phyloP scores from a whole-genome alignment of 2,888 invertebrate species.

The Helleia helle region DNA sequence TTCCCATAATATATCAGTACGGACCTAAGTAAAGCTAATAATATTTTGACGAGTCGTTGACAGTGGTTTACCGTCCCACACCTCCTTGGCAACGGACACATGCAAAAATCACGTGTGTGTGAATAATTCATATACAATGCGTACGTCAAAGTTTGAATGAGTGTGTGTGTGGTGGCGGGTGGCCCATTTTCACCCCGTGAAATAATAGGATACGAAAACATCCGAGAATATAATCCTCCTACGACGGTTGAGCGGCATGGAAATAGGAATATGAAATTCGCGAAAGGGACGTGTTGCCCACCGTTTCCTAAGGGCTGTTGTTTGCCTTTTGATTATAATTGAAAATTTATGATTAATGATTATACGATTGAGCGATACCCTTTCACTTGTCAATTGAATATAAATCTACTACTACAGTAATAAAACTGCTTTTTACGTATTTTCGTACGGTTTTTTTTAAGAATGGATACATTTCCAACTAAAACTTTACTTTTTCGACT shows the following conservation, averaged over 20 bases:
- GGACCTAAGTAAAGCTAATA: slow-evolving; percentile 61
- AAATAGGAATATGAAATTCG: slow-evolving; percentile 70
- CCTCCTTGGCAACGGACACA: slow-evolving; percentile 37
- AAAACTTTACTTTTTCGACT: too few species aligned
- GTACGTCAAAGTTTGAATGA: slow-evolving; percentile 43
- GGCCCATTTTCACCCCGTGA: slow-evolving; percentile 72
- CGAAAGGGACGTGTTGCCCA: slow-evolving; percentile 56
- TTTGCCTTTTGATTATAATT: slow-evolving; percentile 56
- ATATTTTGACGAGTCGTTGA: slow-evolving; percentile 72
- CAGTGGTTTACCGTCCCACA: slow-evolving; percentile 66
- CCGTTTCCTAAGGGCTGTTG: slow-evolving; percentile 64
- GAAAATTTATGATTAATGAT: slow-evolving; percentile 41
- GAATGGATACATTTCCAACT: too few species aligned
- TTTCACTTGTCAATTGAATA: too few species aligned
- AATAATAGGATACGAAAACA: slow-evolving; percentile 75
- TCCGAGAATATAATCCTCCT: slow-evolving; percentile 71
- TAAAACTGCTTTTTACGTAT: too few species aligned
- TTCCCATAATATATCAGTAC: slow-evolving; percentile 16
- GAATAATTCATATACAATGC: slow-evolving; percentile 29
- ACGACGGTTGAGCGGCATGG: slow-evolving; percentile 68
- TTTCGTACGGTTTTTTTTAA: too few species aligned
- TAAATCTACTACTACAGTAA: too few species aligned
- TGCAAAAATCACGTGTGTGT: slow-evolving; percentile 19
- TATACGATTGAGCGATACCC: background rate
- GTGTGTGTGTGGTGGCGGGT: slow-evolving; percentile 61